phyloP scores from a whole-genome alignment of 2,888 invertebrate genomes.

The Lottia gigantea region DNA sequence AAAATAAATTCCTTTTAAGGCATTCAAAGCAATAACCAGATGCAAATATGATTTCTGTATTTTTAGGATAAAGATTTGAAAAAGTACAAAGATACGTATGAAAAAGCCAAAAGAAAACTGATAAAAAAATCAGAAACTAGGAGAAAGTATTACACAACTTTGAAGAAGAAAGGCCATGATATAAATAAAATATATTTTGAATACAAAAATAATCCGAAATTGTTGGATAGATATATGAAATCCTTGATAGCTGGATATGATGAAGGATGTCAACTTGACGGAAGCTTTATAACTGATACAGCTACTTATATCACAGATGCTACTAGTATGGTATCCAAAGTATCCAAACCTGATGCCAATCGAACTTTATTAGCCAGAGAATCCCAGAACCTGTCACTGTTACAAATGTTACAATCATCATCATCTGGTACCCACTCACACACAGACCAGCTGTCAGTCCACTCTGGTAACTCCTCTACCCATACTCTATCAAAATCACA shows the following conservation, averaged over 20 bases:
- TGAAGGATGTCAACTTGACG: background rate
- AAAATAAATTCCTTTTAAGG: no score
- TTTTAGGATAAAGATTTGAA: background rate
- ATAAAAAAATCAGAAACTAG: background rate
- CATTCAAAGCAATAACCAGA: no score
- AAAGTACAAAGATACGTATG: background rate
- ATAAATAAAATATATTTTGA: background rate
- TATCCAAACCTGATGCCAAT: background rate
- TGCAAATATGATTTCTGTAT: background rate
- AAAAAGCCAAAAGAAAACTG: background rate
- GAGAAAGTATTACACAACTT: background rate
- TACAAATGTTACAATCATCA: background rate
- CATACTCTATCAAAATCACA: no score
- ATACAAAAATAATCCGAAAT: background rate
- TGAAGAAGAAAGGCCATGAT: background rate
- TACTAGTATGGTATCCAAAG: background rate
- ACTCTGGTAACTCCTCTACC: no score
- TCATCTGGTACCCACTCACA: background rate
- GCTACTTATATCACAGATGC: background rate
- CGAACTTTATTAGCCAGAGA: background rate
- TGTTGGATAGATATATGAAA: background rate
- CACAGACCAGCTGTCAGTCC: background rate
- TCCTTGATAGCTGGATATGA: background rate
- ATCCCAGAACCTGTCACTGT: constrained; percentile 1
- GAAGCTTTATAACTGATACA: background rate